Evolutionary conservation across 1,140 invertebrate genomes (phyloP), one percentile per base, ranked within the genome.

Genomic region (Diachasmimorpha longicaudata): DNA sequence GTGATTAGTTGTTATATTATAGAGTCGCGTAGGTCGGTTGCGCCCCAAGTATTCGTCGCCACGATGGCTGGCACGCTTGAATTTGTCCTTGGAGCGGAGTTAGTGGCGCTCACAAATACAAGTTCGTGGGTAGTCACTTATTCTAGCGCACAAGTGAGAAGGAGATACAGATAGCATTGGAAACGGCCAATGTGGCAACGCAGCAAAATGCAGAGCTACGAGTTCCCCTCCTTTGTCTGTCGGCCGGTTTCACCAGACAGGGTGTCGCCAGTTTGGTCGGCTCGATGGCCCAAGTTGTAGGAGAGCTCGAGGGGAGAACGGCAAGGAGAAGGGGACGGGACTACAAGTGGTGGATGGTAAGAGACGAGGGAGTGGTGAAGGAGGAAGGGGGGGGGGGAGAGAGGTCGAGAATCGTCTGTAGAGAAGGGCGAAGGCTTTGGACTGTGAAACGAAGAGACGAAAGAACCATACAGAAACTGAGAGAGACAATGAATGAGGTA

Each of bases 251-350:
- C 90, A 92, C 93, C 93, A 95, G 94, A 95, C 94, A 95, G 93
- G 94, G 93, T 95, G 94, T 94, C 94, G 93, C 94, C 94, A 93
- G 91, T 92, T 91, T 90, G 86, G 90, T 88, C 88, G 90, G 90
- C 90, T 91, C 91, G 92, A 93, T 92, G 92, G 90, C 90, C 90
- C 92, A 93, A 92, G 92, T 92, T 92, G 81, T 74, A 70, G 66
- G 72, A 46, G 39, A 13, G 71, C 73, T 69, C 58, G 68, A 81
- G 76, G 75, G 68, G 78, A 73, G 66, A 63, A 68, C 55, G 69
- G 77, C 6, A n/a, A 1, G n/a, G 14, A n/a, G 48, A 52, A 52
- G 16, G 48, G 3, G 46, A 14, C 5, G 46, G 46, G 48, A 14
- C 39, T 42, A 10, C 13, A 42, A 42, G 21, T 55, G 21, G 23